A percentile compares a stretch with the other conserved stretches of the same genome.
phyloP scores from a whole-genome alignment of 2,113 vertebrate species.

The Grammatotria lemairii region DNA sequence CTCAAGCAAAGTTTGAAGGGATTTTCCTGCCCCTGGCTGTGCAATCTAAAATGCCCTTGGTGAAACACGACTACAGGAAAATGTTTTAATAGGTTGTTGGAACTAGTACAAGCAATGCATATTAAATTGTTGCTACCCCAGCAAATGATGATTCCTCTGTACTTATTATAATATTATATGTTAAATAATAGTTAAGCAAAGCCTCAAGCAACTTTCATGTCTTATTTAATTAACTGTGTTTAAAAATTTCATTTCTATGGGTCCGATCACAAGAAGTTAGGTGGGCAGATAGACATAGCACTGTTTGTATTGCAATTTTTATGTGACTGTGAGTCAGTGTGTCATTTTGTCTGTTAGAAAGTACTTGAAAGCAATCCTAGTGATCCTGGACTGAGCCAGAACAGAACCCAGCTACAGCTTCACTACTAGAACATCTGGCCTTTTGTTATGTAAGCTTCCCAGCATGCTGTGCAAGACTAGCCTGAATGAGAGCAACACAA shows the following conservation, averaged over 20 bases:
- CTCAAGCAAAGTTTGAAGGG: conserved; percentile 53
- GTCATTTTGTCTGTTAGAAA: background rate
- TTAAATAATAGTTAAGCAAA: background rate
- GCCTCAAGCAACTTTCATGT: background rate
- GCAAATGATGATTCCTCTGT: background rate
- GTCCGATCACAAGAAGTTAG: background rate
- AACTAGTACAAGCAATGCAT: background rate
- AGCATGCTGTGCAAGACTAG: background rate
- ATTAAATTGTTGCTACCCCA: background rate
- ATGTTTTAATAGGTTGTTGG: background rate
- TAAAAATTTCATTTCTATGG: background rate
- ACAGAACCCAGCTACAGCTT: background rate
- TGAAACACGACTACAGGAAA: conserved; percentile 28
- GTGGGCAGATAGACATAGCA: background rate
- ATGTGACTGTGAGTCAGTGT: background rate
- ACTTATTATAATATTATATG: background rate
- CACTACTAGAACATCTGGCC: conserved; percentile 17
- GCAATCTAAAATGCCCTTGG: conserved; percentile 51
- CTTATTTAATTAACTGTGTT: background rate
- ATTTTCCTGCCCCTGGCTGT: conserved; percentile 54
- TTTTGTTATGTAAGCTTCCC: conserved; percentile 22
- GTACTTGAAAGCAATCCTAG: background rate
- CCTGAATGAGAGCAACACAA: background rate
- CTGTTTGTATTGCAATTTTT: background rate
- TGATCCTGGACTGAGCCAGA: background rate